Conservation (phyloP, 2,888 invertebrate species). For the Polydrusus cervinus region DNA sequence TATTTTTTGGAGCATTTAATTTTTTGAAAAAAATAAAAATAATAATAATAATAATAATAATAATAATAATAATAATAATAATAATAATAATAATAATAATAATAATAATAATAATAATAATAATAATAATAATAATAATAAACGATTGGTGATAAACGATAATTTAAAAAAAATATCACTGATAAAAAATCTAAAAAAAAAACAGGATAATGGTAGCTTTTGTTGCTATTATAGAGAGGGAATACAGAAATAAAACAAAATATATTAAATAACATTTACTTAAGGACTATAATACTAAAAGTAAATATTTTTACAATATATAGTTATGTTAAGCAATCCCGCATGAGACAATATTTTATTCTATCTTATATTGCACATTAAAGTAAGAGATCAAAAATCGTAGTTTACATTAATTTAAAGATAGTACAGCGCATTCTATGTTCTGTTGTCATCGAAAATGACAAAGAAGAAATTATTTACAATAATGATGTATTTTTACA, state of each 20-base stretch:
- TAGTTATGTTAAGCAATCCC: constrained; percentile 58
- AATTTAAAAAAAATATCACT: no score
- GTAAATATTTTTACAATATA: constrained; percentile 62
- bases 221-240: neutral
- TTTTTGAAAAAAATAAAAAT: no score
- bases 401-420: constrained; percentile 36
- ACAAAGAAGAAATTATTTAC: constrained; percentile 20
- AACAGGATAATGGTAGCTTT: no score
- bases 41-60: no score
- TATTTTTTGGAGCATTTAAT: no score
- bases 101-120: no score
- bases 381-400: constrained; percentile 62
- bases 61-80: no score
- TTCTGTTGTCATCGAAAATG: neutral
- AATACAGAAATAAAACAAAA: constrained; percentile 33
- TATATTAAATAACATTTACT: constrained; percentile 68
- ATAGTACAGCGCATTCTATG: constrained; percentile 24
- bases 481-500: constrained; percentile 1
- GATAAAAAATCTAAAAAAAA: no score
- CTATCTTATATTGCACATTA: constrained; percentile 65
- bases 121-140: no score
- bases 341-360: constrained; percentile 22
- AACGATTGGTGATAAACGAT: no score
- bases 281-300: constrained; percentile 61
- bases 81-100: no score